Evolutionary conservation across 2,797 vertebrate species (phyloP), one percentile per base, ranked within the genome.

Genomic region (Myioborus miniatus): DNA sequence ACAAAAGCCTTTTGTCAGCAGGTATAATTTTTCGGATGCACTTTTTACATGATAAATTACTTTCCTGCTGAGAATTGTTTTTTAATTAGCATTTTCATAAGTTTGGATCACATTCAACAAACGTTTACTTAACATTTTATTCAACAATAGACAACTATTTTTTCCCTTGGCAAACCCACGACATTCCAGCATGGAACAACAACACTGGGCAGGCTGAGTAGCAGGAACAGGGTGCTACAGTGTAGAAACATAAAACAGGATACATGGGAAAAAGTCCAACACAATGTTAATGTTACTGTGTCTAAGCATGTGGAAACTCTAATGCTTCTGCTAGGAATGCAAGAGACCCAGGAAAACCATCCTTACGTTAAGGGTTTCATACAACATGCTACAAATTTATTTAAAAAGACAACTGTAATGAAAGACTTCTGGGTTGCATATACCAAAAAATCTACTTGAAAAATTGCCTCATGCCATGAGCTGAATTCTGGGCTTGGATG

Each of bases 71-170:
- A 88, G 69, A 63, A 78, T 6, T 81, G 65, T 6, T 68, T 83
- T 91, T 71, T 88, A 83, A 91, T 91, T 71, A 69, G 60, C 80
- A 78, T 81, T 90, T 95, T 81, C 46, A 3, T 23, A 90, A 81
- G 50, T 55, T 75, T 94, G 86, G 62, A 83, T 41, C 64, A 43
- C n/a, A 29, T 88, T 91, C 79, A 90, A 83, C 53, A 70, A 91
- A 80, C 27, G 37, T 41, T 86, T 83, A 68, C 58, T 88, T 86
- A 71, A 93, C 43, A 58, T 88, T 86, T 91, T 86, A 90, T 67
- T 90, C 72, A 88, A 44, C 34, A 49, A 53, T 27, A 69, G 68
- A 60, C 60, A 93, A 68, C 44, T 32, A 36, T 17, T 81, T 78
- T 67, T 64, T 55, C 62, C 79, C 44, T 80, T 64, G 27, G 59